phyloP scores from a whole-genome alignment of 2,797 vertebrate species.

The Dendrocincla fuliginosa region DNA sequence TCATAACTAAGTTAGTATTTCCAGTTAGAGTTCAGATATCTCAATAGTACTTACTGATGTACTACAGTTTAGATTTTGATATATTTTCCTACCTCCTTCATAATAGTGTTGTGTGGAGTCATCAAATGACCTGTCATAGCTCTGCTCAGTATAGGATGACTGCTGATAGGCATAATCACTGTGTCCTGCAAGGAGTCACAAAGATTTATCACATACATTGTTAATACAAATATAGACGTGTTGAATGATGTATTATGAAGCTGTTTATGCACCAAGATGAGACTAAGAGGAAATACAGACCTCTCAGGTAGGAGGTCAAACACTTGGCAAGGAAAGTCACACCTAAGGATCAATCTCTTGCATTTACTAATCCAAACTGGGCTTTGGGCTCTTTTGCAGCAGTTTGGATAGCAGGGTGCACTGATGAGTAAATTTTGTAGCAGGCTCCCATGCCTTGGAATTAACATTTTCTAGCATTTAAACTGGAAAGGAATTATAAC shows the following conservation, averaged over 20 bases:
- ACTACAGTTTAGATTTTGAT: not conserved
- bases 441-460: not conserved
- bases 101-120: conserved; percentile 96
- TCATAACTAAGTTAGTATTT: not conserved
- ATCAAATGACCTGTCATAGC: conserved; percentile 91
- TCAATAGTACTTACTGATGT: not conserved
- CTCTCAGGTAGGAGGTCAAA: not conserved
- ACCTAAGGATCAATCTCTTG: not conserved
- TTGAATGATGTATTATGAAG: not conserved
- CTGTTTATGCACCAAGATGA: not conserved
- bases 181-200: conserved; percentile 79
- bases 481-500: not conserved
- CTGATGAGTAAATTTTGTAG: not conserved
- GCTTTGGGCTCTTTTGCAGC: not conserved
- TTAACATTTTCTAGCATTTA: not conserved
- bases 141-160: conserved; percentile 90
- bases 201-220: not conserved
- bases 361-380: not conserved
- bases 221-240: not conserved
- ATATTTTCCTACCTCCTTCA: conserved; percentile 85
- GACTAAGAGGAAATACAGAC: not conserved
- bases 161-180: conserved; percentile 92
- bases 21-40: not conserved
- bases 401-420: not conserved
- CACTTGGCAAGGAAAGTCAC: not conserved